Conservation (phyloP, 2,888 invertebrate genomes). For the Eristalis intricaria region DNA sequence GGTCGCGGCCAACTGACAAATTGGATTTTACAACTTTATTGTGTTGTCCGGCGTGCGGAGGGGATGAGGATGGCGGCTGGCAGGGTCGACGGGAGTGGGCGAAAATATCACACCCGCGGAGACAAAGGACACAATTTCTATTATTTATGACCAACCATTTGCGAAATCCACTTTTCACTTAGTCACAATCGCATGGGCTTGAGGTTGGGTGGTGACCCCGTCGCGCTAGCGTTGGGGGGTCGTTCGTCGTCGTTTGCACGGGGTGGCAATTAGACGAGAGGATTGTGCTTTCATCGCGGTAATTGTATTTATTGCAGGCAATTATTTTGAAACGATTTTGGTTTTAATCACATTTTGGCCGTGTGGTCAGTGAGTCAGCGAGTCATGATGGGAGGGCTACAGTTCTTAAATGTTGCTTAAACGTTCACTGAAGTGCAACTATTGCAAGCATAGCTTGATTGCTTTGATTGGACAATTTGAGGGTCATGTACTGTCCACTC, state of each 20-base stretch:
- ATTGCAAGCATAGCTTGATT: too few relatives aligned
- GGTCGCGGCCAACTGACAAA: conserved; percentile 37
- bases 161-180: conserved; percentile 50
- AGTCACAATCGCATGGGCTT: conserved; percentile 21
- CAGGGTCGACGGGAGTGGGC: not conserved
- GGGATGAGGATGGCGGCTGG: not conserved
- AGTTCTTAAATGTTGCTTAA: too few relatives aligned
- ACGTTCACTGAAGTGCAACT: too few relatives aligned
- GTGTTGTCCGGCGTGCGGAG: not conserved
- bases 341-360: not conserved
- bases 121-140: conserved; percentile 49
- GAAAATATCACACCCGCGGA: not conserved
- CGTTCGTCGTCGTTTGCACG: not conserved
- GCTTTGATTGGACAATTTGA: too few relatives aligned
- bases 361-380: too few relatives aligned
- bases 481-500: too few relatives aligned
- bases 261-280: conserved; percentile 34
- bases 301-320: conserved; percentile 32
- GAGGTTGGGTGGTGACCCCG: not conserved
- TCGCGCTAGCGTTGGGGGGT: not conserved
- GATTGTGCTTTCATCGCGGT: conserved; percentile 25
- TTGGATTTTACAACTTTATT: conserved; percentile 49
- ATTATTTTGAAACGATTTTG: conserved; percentile 21
- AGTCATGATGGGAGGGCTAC: not conserved
- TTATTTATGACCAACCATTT: conserved; percentile 53